phyloP scores from a whole-genome alignment of 2,888 invertebrate species.

The Drosophila kuntzei region DNA sequence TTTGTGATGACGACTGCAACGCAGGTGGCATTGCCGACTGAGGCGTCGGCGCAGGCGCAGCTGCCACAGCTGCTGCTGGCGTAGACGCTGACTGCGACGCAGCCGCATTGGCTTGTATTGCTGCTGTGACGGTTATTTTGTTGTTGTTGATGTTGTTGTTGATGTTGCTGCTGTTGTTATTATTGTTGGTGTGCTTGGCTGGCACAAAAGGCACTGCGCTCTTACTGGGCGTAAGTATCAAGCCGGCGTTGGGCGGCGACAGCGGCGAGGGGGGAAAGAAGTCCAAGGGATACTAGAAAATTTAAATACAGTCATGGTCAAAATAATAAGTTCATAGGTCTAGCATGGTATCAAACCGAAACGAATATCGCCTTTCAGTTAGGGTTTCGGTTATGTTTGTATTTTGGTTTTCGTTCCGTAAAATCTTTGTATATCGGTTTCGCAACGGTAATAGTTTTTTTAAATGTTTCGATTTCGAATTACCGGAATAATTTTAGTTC shows the following conservation, averaged over 20 bases:
- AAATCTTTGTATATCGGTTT: no score
- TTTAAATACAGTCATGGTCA: not conserved
- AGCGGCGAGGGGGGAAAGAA: constrained; percentile 80
- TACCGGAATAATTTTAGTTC: no score
- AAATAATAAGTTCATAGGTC: no score
- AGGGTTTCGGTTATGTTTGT: no score
- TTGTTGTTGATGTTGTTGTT: constrained; percentile 23
- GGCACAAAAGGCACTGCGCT: constrained; percentile 73
- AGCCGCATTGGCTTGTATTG: constrained; percentile 19
- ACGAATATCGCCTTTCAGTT: no score
- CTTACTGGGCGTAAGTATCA: constrained; percentile 79
- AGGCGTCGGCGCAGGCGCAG: constrained; percentile 39
- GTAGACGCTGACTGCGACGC: constrained; percentile 14
- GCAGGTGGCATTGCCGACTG: constrained; percentile 23
- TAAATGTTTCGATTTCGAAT: no score
- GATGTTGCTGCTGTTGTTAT: constrained; percentile 27
- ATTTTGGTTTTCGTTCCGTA: no score
- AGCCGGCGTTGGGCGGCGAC: constrained; percentile 75
- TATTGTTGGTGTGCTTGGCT: constrained; percentile 46
- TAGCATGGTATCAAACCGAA: no score
- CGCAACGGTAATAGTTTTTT: no score
- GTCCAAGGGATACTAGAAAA: constrained; percentile 83
- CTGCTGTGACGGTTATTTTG: constrained; percentile 25
- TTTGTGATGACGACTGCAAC: constrained; percentile 35
- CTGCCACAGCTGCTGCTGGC: constrained; percentile 1